Conservation (phyloP, 2,797 vertebrate species). For the Hydrocynus forskahlii region DNA sequence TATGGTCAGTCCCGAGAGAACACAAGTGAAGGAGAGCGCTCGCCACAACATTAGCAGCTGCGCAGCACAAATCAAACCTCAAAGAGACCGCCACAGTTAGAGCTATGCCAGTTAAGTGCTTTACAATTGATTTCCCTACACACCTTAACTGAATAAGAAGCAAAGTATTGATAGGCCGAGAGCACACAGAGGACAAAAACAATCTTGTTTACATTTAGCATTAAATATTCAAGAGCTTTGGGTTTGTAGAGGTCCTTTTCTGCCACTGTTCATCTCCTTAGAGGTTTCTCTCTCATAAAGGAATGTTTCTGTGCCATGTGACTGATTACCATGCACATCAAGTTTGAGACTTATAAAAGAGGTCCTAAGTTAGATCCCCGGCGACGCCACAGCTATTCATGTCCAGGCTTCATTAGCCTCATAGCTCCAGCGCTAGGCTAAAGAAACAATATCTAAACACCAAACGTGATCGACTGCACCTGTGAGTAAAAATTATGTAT, state of each 20-base stretch:
- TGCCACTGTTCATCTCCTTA: background rate
- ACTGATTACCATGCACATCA: too few species aligned
- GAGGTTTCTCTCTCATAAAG: background rate
- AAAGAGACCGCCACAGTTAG: slow-evolving; percentile 48
- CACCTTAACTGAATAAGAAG: slow-evolving; percentile 52
- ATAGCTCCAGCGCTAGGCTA: too few species aligned
- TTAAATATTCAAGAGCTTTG: slow-evolving; percentile 44
- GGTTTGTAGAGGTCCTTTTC: background rate
- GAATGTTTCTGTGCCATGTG: background rate
- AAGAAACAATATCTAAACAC: too few species aligned
- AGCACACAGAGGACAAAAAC: slow-evolving; percentile 11
- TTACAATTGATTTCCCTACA: slow-evolving; percentile 61
- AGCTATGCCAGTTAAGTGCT: slow-evolving; percentile 61
- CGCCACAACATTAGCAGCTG: slow-evolving; percentile 55
- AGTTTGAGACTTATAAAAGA: too few species aligned
- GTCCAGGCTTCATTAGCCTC: background rate
- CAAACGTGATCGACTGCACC: too few species aligned
- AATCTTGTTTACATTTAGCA: slow-evolving; percentile 43
- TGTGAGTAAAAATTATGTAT: too few species aligned
- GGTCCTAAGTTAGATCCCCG: too few species aligned
- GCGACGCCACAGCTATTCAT: too few species aligned
- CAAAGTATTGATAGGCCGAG: slow-evolving; percentile 41
- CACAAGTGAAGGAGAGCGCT: slow-evolving; percentile 24
- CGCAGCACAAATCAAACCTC: slow-evolving; percentile 57
- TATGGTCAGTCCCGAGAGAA: slow-evolving; percentile 18